phyloP scores from a whole-genome alignment of 2,113 vertebrate genomes.

The Rhea americana region DNA sequence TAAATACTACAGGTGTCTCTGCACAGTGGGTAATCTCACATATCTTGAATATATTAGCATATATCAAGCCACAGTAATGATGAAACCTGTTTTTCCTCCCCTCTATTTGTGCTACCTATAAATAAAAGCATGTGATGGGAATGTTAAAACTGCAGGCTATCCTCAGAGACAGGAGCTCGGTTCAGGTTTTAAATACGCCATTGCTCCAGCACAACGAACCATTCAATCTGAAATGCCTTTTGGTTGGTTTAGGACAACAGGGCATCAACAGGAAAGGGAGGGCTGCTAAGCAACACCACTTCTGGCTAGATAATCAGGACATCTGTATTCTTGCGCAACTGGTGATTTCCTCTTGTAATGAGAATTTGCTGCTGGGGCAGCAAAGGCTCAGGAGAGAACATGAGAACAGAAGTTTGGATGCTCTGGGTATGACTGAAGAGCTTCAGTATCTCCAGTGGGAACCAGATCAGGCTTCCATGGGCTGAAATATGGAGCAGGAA shows the following conservation, averaged over 20 bases:
- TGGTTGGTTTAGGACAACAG: background rate
- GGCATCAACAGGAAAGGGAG: background rate
- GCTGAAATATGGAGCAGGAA: background rate
- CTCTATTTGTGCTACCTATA: conserved; percentile 66
- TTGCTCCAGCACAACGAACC: background rate
- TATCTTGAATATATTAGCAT: conserved; percentile 63
- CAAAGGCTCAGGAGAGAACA: background rate
- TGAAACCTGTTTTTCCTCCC: conserved; percentile 55
- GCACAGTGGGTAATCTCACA: conserved; percentile 49
- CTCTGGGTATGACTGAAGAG: fast-evolving
- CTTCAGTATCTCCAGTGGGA: background rate
- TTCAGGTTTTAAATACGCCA: background rate
- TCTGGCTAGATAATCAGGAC: background rate
- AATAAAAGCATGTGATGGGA: conserved; percentile 66
- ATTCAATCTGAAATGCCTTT: background rate
- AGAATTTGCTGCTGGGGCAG: background rate
- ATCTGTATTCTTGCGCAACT: background rate
- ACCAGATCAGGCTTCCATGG: background rate
- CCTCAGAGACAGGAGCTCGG: background rate
- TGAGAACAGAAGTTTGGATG: fast-evolving
- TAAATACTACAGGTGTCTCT: conserved; percentile 63
- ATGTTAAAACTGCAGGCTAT: conserved; percentile 44
- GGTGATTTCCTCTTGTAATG: background rate
- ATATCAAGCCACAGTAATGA: conserved; percentile 67
- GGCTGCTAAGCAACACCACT: background rate